Base-by-base conservation (phyloP, 1,140 invertebrate genomes). In the Samia ricini region DNA sequence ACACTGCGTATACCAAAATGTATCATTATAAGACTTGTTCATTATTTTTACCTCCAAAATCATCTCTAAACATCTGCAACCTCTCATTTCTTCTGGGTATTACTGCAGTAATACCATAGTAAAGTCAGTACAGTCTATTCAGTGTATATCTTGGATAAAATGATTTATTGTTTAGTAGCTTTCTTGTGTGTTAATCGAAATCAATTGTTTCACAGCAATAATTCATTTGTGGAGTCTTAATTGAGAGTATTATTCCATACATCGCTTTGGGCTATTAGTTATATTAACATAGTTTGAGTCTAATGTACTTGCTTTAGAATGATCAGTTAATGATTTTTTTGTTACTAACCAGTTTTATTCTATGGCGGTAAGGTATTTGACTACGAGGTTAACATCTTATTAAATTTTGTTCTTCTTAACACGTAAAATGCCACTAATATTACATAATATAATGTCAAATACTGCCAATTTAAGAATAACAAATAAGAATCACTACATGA, bases 171-270 rank as follows among this genome's bases (percentile, higher is more conserved):
- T 71, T 71, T 80, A 73, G 81, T 77, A 79, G 78, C 74, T 72
- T 72, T 77, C 72, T 69, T 66, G 76, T 72, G 76, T 85, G 74
- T 77, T 85, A 85, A 85, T 88, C 72, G 74, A 79, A 80, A 77
- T 71, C 74, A 78, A 81, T 81, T 81, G 79, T 81, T 79, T 76
- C 69, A 69, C 65, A 19, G 67, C 72, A 60, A 76, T 81, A 81
- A 79, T 64, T 81, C 76, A 77, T 69, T 58, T 57, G 62, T 64
- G 52, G 64, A 55, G 60, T 64, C 72, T 81, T 78, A 81, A 78
- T 81, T 80, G 74, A 78, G 72, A 70, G 61, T 77, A 71, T 71
- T 67, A 66, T 70, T 71, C 71, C 66, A 65, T 72, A 60, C 64
- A 74, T 61, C 36, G 72, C 76, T 64, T 36, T 55, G 23, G 74